Conservation (phyloP, 2,888 invertebrate genomes). For the Drosophila setosimentum region DNA sequence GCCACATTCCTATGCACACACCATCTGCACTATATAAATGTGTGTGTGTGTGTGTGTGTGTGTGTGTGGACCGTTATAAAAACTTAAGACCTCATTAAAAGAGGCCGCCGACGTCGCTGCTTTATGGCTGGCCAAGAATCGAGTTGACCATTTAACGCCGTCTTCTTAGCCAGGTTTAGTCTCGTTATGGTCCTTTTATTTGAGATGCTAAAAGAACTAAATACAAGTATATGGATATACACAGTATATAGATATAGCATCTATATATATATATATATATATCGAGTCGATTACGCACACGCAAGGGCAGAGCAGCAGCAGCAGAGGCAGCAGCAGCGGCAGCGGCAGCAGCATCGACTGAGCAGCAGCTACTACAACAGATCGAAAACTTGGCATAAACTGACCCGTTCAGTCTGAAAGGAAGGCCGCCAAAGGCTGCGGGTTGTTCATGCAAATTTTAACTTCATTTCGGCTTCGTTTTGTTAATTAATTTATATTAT, state of each 20-base stretch:
- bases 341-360: neutral
- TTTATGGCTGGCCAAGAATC: conserved; percentile 69
- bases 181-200: conserved; percentile 58
- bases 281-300: conserved; percentile 77
- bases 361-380: neutral
- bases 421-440: conserved; percentile 72
- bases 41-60: conserved; percentile 11
- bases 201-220: conserved; percentile 40
- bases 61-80: conserved; percentile 67
- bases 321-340: neutral
- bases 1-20: conserved; percentile 41
- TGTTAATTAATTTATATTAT: conserved; percentile 85
- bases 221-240: conserved; percentile 2
- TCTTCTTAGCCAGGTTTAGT: conserved; percentile 9
- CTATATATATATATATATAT: conserved; percentile 17
- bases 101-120: conserved; percentile 61
- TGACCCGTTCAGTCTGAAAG: conserved; percentile 11
- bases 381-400: conserved; percentile 3
- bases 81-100: conserved; percentile 78
- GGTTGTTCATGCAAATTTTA: conserved; percentile 79
- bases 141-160: conserved; percentile 73
- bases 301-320: conserved; percentile 50
- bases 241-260: conserved; percentile 17
- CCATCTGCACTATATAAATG: conserved; percentile 7
- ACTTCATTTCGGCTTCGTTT: conserved; percentile 81